phyloP scores from a whole-genome alignment of 2,888 invertebrate genomes.

The Alentia gelatinosa region DNA sequence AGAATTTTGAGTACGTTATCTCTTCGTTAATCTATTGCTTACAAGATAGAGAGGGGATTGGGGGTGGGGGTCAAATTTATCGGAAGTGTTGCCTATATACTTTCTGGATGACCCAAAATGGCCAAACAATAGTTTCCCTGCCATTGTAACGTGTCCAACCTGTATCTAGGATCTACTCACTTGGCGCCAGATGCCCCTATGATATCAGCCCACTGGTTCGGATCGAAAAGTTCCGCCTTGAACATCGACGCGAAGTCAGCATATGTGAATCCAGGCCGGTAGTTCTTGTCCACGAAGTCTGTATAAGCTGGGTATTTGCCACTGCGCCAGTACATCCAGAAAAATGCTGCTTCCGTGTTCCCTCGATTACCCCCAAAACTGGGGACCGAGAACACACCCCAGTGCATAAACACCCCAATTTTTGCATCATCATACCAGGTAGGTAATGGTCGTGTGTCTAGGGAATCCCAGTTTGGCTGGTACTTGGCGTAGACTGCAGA shows the following conservation, averaged over 20 bases:
- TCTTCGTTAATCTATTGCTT: no score
- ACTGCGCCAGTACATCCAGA: slow-evolving; percentile 76
- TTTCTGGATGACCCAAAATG: no score
- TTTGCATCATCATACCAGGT: slow-evolving; percentile 94
- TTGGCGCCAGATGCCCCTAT: slow-evolving; percentile 92
- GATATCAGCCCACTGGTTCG: slow-evolving; percentile 90
- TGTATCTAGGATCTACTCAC: no score
- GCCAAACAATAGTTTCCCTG: no score
- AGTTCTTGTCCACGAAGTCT: slow-evolving; percentile 90
- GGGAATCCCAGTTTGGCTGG: slow-evolving; percentile 89
- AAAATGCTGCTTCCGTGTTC: slow-evolving; percentile 84
- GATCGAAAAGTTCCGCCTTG: slow-evolving; percentile 92
- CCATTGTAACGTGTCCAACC: no score
- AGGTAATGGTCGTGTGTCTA: slow-evolving; percentile 91
- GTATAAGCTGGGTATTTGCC: slow-evolving; percentile 67
- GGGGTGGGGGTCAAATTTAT: no score
- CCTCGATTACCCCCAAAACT: no score
- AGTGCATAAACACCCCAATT: slow-evolving; percentile 95
- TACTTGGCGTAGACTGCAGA: slow-evolving; percentile 57
- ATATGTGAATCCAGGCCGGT: slow-evolving; percentile 92
- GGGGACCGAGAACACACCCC: slow-evolving; percentile 96
- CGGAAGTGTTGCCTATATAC: no score
- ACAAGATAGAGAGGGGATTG: no score
- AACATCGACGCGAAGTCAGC: slow-evolving; percentile 94
- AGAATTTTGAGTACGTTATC: no score